Conservation (phyloP, 2,113 vertebrate genomes). For the Oryctolagus cuniculus region mOryCun1.1 NC_091450.1:46905501-46906000, state of each 20-base stretch:
- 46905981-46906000: not conserved
- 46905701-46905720: not conserved
- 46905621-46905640: not conserved
- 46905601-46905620: not conserved
- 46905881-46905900: not conserved
- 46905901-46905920: not conserved
- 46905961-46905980: not conserved
- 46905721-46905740: too few species aligned
- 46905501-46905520: not conserved
- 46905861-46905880: not conserved
- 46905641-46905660: not conserved
- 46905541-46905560: not conserved
- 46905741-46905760: not conserved
- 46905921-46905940: not conserved
- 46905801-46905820: not conserved
- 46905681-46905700: not conserved
- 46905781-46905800: not conserved
- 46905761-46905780: not conserved
- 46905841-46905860: not conserved
- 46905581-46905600: fast-evolving
- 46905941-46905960: not conserved
- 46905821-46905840: not conserved
- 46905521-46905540: not conserved
- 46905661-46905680: not conserved
- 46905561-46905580: too few species aligned